These are phyloP conservation scores for Rhingia campestris DNA, from an alignment of 2,888 invertebrate species.

Conservation along the genomic window DNA sequence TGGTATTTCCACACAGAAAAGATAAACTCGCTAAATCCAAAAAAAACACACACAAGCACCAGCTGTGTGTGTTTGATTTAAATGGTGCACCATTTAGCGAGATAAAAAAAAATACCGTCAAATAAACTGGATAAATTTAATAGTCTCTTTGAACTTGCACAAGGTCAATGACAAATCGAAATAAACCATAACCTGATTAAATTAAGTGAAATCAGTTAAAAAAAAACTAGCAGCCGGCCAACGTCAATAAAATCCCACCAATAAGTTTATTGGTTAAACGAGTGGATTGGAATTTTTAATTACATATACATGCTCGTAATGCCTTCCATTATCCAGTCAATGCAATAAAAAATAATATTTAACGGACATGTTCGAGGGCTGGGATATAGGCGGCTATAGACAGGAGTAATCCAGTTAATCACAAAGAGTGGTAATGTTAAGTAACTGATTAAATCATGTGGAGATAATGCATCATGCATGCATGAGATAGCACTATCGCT, in stretches of 20 bases:
- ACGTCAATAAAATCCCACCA: not conserved
- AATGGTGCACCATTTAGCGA: slow-evolving; percentile 14
- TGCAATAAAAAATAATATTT: not conserved
- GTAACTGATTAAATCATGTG: slow-evolving; percentile 28
- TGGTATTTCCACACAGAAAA: too few relatives aligned
- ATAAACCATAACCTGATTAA: slow-evolving; percentile 53
- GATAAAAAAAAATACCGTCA: not conserved
- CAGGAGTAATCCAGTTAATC: slow-evolving; percentile 22
- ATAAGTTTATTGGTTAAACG: slow-evolving; percentile 9
- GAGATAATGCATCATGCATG: not conserved
- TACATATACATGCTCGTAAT: not conserved
- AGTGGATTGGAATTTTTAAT: slow-evolving; percentile 33
- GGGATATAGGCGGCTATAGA: too few relatives aligned
- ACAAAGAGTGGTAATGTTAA: not conserved
- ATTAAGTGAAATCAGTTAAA: slow-evolving; percentile 5
- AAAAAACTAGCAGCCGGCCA: not conserved
- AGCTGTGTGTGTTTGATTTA: too few relatives aligned
- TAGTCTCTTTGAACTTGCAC: slow-evolving; percentile 54
- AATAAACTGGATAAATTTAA: not conserved
- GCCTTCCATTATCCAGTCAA: not conserved
- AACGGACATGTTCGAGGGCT: too few relatives aligned
- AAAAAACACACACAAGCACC: too few relatives aligned
- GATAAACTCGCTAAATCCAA: too few relatives aligned
- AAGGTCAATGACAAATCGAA: slow-evolving; percentile 61
- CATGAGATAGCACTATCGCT: too few relatives aligned